Conservation (phyloP, 92 coral and sea anemone genomes). For the Epizoanthus fatuus region DNA sequence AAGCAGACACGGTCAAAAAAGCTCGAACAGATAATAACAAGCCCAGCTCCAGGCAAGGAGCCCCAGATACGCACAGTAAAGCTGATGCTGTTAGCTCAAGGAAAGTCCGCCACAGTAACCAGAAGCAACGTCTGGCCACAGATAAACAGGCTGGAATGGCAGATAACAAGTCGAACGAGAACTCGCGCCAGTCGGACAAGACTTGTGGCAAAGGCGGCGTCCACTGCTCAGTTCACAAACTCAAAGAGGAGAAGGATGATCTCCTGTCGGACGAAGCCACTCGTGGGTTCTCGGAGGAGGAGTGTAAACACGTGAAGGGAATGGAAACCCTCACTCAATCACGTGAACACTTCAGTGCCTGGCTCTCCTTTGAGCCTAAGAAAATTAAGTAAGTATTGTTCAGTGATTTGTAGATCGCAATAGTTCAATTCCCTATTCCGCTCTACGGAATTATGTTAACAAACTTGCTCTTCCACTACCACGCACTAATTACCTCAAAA, state of each 20-base stretch:
- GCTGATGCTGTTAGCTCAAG: not conserved
- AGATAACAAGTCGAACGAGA: not conserved
- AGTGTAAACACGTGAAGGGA: conserved; percentile 66
- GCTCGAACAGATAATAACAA: too few species aligned
- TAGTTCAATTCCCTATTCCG: too few species aligned
- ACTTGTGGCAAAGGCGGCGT: not conserved
- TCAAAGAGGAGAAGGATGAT: not conserved
- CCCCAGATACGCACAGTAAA: not conserved
- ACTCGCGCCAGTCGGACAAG: conserved; percentile 7
- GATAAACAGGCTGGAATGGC: not conserved
- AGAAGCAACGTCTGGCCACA: not conserved
- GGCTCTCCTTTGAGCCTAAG: conserved; percentile 77
- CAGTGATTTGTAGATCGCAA: too few species aligned
- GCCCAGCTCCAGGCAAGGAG: not conserved
- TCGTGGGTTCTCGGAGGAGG: conserved; percentile 61
- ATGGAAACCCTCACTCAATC: conserved; percentile 54
- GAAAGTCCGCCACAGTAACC: not conserved
- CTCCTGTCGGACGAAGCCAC: conserved; percentile 40
- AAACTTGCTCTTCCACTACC: too few species aligned
- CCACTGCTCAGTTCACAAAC: not conserved
- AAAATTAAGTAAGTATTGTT: conserved; percentile 80
- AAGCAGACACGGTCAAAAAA: not conserved
- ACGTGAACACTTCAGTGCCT: conserved; percentile 79
- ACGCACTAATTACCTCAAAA: too few species aligned
- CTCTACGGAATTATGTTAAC: too few species aligned